Percentiles rank a stretch among this genome's conserved stretches.
These are phyloP conservation scores for Alsophila aescularia DNA, from an alignment of 2,888 invertebrate genomes.

Conservation along the genomic window DNA sequence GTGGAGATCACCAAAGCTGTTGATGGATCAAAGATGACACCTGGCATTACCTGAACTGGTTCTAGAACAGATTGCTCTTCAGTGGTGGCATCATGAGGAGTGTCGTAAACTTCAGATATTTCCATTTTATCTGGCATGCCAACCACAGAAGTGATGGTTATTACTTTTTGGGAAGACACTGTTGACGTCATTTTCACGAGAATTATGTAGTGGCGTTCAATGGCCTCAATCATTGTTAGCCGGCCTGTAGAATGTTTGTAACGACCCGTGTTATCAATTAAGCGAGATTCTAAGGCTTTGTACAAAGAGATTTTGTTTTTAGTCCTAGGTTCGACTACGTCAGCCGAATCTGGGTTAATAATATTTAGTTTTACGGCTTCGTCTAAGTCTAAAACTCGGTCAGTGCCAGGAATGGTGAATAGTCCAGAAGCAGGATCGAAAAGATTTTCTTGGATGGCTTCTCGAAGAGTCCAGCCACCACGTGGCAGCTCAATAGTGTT, in stretches of 20 bases:
- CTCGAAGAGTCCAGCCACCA: slow-evolving; percentile 92
- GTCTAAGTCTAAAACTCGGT: slow-evolving; percentile 92
- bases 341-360: slow-evolving; percentile 92
- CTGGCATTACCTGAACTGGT: slow-evolving; percentile 89
- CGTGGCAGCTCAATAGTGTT: slow-evolving; percentile 91
- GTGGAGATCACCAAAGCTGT: slow-evolving; percentile 90
- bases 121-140: slow-evolving; percentile 90
- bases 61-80: slow-evolving; percentile 82
- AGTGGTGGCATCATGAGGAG: slow-evolving; percentile 39
- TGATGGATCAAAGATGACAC: slow-evolving; percentile 91
- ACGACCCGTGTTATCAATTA: slow-evolving; percentile 91
- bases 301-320: slow-evolving; percentile 87
- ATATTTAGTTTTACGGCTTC: slow-evolving; percentile 94
- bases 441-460: slow-evolving; percentile 92
- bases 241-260: slow-evolving; percentile 84
- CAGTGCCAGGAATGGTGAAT: slow-evolving; percentile 94
- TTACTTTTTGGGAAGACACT: slow-evolving; percentile 83
- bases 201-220: slow-evolving; percentile 86
- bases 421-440: slow-evolving; percentile 93
- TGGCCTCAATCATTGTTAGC: slow-evolving; percentile 90
- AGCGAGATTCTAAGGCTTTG: slow-evolving; percentile 90
- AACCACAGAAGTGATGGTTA: slow-evolving; percentile 89
- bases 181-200: slow-evolving; percentile 81
- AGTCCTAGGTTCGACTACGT: slow-evolving; percentile 91
- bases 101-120: slow-evolving; percentile 82